phyloP scores from a whole-genome alignment of 2,888 invertebrate species.

The Cordilura impudica region DNA sequence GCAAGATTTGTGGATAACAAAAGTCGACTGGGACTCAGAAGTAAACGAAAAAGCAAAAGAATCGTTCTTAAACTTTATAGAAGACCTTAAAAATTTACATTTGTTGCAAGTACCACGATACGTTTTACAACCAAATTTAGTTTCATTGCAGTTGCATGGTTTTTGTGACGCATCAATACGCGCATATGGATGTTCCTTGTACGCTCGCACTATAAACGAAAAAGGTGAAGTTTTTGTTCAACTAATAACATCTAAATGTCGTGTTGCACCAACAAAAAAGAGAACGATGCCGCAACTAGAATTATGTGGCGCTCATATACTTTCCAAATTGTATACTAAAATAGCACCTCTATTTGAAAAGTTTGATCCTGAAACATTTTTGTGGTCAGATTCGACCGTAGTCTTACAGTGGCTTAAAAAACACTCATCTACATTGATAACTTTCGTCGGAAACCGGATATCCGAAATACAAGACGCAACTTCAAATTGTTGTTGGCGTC shows the following conservation, averaged over 20 bases:
- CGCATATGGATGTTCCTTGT: too few species aligned
- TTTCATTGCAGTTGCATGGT: background rate
- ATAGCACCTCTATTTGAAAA: slow-evolving; percentile 4
- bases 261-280: background rate
- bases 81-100: slow-evolving; percentile 16
- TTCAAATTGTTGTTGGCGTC: slow-evolving; percentile 29
- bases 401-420: slow-evolving; percentile 27
- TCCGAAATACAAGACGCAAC: slow-evolving; percentile 33
- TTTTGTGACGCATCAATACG: background rate
- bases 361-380: slow-evolving; percentile 13
- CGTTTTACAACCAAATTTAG: background rate
- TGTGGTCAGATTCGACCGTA: slow-evolving; percentile 32
- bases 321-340: slow-evolving; percentile 1
- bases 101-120: background rate
- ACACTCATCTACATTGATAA: slow-evolving; percentile 30
- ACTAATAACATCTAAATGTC: background rate
- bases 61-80: background rate
- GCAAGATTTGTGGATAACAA: slow-evolving; percentile 41
- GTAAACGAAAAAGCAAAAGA: background rate
- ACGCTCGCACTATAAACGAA: too few species aligned
- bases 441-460: too few species aligned
- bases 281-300: slow-evolving; percentile 16
- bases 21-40: background rate
- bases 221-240: background rate
- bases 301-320: background rate